Evolutionary conservation across 2,797 vertebrate species (phyloP), one percentile per base, ranked within the genome.

Genomic region (Valencia hispanica): DNA sequence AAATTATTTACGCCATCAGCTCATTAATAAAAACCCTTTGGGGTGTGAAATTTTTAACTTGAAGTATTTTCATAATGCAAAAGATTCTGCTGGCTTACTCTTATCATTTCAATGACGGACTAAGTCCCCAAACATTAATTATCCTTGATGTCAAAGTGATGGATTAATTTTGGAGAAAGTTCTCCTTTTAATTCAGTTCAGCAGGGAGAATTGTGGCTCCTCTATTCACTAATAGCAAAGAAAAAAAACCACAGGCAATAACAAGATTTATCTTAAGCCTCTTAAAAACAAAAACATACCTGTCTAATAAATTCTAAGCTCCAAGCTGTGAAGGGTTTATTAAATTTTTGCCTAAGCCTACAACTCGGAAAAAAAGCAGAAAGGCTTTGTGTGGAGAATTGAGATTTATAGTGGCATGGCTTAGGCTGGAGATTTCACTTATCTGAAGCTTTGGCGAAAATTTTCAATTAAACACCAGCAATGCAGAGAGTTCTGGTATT

Each of bases 101-200:
- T 47, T 57, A 72, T 47, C 57, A 57, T 68, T 72, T 86, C 75
- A 81, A 74, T 83, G 70, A 73, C 47, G 50, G 74, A 74, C 63
- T 27, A 55, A 43, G 71, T 75, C 10, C 8, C 22, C 27, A 48
- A 22, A 51, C 47, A 81, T 76, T 68, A 72, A 77, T 83, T 47
- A 74, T 30, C 78, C 27, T 32, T 72, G 20, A 34, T 48, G 32
- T 76, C 48, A 73, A 15, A 4, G 12, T 72, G 59, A 82, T 50
- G 17, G 41, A 55, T 32, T 68, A 22, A 43, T 32, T 48, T 53
- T 17, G 55, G 32, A 50, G 7, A 75, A 79, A 55, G 50, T 65
- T 45, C 36, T 25, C 8, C 41, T 18, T 77, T 68, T 48, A 22
- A 55, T 61, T 70, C 20, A 15, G 41, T 50, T 70, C 30, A 51